phyloP scores from a whole-genome alignment of 2,113 vertebrate species.

The Caranx ignobilis region DNA sequence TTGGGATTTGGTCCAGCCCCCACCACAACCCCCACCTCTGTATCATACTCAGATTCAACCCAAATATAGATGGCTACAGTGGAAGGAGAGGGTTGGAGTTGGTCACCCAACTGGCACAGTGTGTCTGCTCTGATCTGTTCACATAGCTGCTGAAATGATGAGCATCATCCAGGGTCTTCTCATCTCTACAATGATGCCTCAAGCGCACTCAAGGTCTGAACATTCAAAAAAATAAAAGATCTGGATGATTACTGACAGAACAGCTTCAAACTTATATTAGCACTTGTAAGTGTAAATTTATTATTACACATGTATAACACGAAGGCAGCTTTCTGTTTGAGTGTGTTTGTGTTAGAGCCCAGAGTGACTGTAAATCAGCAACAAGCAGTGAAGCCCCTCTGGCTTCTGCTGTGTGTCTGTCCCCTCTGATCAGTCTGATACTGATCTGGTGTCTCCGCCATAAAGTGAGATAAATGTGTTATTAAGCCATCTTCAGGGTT shows the following conservation, averaged over 20 bases:
- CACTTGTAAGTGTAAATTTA: too few relatives aligned
- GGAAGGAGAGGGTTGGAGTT: too few relatives aligned
- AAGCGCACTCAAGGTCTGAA: too few relatives aligned
- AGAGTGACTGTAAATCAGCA: background rate
- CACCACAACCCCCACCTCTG: too few relatives aligned
- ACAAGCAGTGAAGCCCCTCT: background rate
- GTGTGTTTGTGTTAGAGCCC: background rate
- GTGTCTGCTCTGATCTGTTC: too few relatives aligned
- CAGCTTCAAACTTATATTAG: background rate
- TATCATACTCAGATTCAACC: too few relatives aligned
- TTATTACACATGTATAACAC: background rate
- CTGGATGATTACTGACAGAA: background rate
- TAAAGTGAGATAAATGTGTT: background rate
- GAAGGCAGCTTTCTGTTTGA: background rate
- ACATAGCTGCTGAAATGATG: too few relatives aligned
- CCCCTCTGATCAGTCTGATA: background rate
- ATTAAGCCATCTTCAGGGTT: background rate
- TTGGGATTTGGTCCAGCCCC: too few relatives aligned
- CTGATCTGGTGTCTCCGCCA: background rate
- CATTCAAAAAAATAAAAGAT: background rate
- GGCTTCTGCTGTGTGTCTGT: slow-evolving; percentile 9
- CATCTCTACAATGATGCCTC: background rate
- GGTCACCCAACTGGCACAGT: too few relatives aligned
- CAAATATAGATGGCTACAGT: too few relatives aligned
- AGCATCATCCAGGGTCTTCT: too few relatives aligned